Percentiles rank a stretch among this genome's conserved stretches.
Conservation (phyloP, 2,888 invertebrate genomes). For the Nemotelus nigrinus region DNA sequence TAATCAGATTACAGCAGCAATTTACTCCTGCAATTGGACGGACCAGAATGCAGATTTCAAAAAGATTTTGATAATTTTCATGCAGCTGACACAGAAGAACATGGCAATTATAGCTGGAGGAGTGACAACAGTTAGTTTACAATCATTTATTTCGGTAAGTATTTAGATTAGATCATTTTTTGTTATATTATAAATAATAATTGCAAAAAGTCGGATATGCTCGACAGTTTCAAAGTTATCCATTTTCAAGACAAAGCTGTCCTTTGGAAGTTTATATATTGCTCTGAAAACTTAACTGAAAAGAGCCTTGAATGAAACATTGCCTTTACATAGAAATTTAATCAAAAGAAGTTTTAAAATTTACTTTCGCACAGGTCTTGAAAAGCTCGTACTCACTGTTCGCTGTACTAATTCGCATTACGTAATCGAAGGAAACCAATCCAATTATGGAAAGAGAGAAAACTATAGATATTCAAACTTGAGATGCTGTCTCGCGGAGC, state of each 20-base stretch:
- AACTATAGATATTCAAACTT: no score
- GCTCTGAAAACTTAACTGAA: background rate
- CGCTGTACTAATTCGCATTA: background rate
- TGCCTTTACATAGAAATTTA: background rate
- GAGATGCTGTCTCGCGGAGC: no score
- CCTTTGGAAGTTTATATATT: no score
- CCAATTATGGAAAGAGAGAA: no score
- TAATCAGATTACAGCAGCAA: slow-evolving; percentile 65
- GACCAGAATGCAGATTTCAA: slow-evolving; percentile 65
- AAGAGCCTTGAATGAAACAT: background rate
- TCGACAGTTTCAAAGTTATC: no score
- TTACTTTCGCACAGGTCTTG: background rate
- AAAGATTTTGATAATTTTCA: slow-evolving; percentile 65
- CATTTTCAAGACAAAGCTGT: no score
- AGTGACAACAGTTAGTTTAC: slow-evolving; percentile 67
- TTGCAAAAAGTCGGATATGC: no score
- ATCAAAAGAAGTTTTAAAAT: background rate
- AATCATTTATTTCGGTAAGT: slow-evolving; percentile 68
- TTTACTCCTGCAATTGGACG: slow-evolving; percentile 69
- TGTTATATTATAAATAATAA: background rate
- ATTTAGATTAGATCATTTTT: background rate
- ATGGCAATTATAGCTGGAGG: slow-evolving; percentile 68
- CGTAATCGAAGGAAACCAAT: background rate
- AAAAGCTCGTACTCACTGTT: slow-evolving; percentile 29
- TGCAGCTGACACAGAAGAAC: slow-evolving; percentile 67